Conservation (phyloP, 2,888 invertebrate species). For the Pedicia rivosa region DNA sequence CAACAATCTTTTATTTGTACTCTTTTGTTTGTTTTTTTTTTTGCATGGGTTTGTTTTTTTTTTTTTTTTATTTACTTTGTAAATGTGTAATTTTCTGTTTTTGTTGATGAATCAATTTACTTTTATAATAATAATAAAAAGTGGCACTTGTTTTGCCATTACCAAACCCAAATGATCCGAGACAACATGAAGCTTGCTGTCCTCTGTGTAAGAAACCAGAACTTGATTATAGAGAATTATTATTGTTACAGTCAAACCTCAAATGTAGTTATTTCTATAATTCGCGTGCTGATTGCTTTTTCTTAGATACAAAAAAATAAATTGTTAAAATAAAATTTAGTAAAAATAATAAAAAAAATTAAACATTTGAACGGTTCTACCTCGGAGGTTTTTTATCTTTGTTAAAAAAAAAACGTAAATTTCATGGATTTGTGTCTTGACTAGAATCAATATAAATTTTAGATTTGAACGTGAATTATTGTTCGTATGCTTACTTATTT, state of each 20-base stretch:
- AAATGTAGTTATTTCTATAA: no score
- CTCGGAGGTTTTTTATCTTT: no score
- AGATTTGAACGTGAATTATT: no score
- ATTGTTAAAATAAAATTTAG: no score
- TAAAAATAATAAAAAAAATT: no score
- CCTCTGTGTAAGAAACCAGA: conserved; percentile 54
- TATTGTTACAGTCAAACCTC: conserved; percentile 3
- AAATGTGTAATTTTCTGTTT: not conserved
- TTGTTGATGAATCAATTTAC: not conserved
- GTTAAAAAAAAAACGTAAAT: no score
- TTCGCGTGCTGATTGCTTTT: no score
- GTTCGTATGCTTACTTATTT: no score
- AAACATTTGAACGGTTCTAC: no score
- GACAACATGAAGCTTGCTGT: conserved; percentile 84
- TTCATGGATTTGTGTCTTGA: no score
- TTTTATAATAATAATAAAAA: conserved; percentile 16
- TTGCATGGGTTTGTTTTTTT: conserved; percentile 4
- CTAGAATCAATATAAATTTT: no score
- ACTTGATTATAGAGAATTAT: conserved; percentile 1
- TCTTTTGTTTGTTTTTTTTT: not conserved
- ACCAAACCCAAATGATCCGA: conserved; percentile 73
- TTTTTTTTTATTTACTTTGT: conserved; percentile 2
- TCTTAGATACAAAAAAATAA: no score
- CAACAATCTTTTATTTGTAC: not conserved
- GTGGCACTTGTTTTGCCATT: conserved; percentile 64